Conservation (phyloP, 1,140 invertebrate species). For the Drosophila obscura region DNA sequence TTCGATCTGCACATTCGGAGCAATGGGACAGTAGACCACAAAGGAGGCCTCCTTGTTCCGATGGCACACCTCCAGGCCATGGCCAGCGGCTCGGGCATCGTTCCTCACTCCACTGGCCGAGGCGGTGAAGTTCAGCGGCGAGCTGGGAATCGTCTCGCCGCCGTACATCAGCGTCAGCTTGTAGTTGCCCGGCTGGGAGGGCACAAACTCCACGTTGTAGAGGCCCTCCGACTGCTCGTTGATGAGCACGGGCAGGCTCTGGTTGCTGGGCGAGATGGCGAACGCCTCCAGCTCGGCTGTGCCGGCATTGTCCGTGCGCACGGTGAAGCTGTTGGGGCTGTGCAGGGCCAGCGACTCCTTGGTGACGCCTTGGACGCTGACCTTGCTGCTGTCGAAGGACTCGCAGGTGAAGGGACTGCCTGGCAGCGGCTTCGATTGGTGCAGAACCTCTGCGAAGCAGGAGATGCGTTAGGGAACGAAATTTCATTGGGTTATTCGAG, state of each 20-base stretch:
- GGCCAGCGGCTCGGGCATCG: conserved; percentile 86
- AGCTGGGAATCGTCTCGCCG: conserved; percentile 87
- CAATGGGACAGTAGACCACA: conserved; percentile 86
- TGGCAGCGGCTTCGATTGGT: conserved; percentile 94
- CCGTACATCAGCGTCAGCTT: conserved; percentile 95
- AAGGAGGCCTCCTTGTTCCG: conserved; percentile 90
- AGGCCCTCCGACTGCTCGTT: conserved; percentile 89
- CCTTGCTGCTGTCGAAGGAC: conserved; percentile 94
- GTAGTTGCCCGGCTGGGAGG: conserved; percentile 94
- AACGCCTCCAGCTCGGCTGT: conserved; percentile 95
- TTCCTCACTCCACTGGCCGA: conserved; percentile 80
- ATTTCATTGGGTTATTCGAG: neutral
- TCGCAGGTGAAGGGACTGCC: conserved; percentile 98
- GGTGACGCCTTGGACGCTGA: conserved; percentile 89
- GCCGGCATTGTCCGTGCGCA: conserved; percentile 94
- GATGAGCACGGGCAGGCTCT: conserved; percentile 92
- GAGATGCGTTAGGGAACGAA: neutral
- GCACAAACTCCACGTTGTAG: conserved; percentile 92
- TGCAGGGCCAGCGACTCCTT: conserved; percentile 92
- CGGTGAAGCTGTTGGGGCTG: conserved; percentile 94
- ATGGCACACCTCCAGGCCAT: conserved; percentile 88
- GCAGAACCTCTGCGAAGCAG: conserved; percentile 89
- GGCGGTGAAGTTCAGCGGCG: conserved; percentile 86
- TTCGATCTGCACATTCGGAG: conserved; percentile 86
- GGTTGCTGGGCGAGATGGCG: conserved; percentile 94